These are phyloP conservation scores for Hucho hucho DNA, from an alignment of 2,113 vertebrate species.

Conservation along the genomic window DNA sequence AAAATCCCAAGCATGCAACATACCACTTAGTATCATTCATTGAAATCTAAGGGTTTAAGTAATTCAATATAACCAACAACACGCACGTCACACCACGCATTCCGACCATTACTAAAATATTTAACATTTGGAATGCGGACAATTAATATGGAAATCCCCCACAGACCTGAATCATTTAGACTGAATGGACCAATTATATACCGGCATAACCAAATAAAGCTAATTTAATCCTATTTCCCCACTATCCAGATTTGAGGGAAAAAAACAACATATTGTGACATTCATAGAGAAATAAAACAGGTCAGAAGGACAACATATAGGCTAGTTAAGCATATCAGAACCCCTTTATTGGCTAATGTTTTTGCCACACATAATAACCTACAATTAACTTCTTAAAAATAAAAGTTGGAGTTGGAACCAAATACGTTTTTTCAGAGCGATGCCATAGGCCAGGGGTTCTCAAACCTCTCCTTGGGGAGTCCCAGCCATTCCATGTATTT, in stretches of 20 bases:
- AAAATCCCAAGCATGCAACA: background rate
- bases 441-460: too few relatives aligned
- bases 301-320: background rate
- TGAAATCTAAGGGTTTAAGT: background rate
- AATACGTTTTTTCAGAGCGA: too few relatives aligned
- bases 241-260: background rate
- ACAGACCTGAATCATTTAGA: too few relatives aligned
- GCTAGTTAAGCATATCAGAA: background rate
- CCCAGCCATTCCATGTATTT: too few relatives aligned
- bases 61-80: conserved; percentile 21
- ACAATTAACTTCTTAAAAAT: too few relatives aligned
- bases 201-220: background rate
- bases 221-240: background rate
- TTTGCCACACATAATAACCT: too few relatives aligned
- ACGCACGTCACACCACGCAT: conserved; percentile 6
- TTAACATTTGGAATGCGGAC: conserved; percentile 6
- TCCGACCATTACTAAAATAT: conserved; percentile 29
- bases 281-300: background rate
- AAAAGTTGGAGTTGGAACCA: too few relatives aligned
- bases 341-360: background rate
- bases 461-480: too few relatives aligned
- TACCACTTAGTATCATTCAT: background rate
- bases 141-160: conserved; percentile 36
- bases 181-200: background rate
- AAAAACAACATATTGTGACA: too few relatives aligned